Evolutionary conservation across 64 coral and sea anemone genomes (phyloP).

Genomic region (Pocillopora damicornis): DNA sequence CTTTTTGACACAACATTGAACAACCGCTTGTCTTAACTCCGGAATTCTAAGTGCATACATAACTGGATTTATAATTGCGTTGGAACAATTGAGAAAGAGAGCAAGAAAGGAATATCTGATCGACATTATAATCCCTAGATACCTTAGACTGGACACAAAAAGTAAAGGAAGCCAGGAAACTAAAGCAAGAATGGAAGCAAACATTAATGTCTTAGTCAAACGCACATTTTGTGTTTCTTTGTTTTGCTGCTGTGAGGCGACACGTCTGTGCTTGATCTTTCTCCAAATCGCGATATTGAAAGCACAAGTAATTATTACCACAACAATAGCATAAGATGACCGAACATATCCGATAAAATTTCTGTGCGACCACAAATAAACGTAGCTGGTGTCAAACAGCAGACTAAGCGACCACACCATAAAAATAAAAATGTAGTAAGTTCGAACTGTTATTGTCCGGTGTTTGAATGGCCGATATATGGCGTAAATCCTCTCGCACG

Average conservation of each 20-base stretch:
- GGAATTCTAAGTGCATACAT: not conserved
- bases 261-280: not conserved
- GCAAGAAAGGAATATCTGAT: not conserved
- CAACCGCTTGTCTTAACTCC: not conserved
- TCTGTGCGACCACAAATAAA: not conserved
- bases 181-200: not conserved
- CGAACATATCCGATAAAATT: not conserved
- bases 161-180: not conserved
- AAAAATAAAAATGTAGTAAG: not conserved
- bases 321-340: not conserved
- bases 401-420: not conserved
- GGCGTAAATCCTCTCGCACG: not conserved
- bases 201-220: not conserved
- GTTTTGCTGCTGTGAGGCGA: not conserved
- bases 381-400: not conserved
- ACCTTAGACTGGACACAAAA: not conserved
- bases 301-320: not conserved
- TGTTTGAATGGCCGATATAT: not conserved
- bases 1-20: not conserved
- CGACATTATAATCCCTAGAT: not conserved
- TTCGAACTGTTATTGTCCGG: not conserved
- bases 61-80: not conserved
- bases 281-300: conserved; percentile 17
- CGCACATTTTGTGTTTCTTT: not conserved
- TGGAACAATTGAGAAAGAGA: not conserved